phyloP scores from a whole-genome alignment of 2,888 invertebrate genomes.

The Caenorhabditis sinica region DNA sequence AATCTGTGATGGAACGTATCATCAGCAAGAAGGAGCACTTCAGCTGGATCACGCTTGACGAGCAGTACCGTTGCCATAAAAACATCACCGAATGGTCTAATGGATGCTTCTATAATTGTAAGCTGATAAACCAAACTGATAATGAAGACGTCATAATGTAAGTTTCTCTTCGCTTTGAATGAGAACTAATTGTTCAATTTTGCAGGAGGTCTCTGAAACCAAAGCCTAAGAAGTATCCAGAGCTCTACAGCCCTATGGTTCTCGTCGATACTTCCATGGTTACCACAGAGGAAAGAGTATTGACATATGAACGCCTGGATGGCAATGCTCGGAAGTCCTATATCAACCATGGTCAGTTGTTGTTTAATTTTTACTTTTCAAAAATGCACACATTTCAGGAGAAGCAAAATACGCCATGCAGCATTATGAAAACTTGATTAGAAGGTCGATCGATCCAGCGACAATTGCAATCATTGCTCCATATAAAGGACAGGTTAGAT shows the following conservation, averaged over 20 bases:
- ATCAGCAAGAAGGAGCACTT: conserved; percentile 14
- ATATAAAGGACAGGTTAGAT: conserved; percentile 37
- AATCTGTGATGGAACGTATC: conserved; percentile 32
- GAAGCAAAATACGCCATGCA: conserved; percentile 17
- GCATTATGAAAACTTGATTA: background rate
- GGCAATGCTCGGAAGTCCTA: background rate
- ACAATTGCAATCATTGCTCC: conserved; percentile 41
- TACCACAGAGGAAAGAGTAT: too few relatives aligned
- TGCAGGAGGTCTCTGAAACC: background rate
- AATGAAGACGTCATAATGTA: background rate
- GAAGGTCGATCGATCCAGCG: background rate
- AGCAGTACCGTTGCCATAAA: conserved; percentile 33
- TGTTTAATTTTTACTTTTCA: background rate
- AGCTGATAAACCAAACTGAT: background rate
- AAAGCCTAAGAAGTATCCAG: background rate
- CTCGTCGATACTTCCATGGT: conserved; percentile 1
- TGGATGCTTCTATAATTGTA: conserved; percentile 21
- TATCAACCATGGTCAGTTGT: too few relatives aligned
- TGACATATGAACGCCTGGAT: background rate
- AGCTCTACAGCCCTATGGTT: background rate
- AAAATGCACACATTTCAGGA: background rate
- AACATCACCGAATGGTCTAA: conserved; percentile 27
- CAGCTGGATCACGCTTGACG: conserved; percentile 37
- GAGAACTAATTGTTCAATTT: too few relatives aligned
- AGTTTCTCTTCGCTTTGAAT: background rate